Evolutionary conservation across 2,888 invertebrate genomes (phyloP).

Genomic region (Stenodema calcarata): DNA sequence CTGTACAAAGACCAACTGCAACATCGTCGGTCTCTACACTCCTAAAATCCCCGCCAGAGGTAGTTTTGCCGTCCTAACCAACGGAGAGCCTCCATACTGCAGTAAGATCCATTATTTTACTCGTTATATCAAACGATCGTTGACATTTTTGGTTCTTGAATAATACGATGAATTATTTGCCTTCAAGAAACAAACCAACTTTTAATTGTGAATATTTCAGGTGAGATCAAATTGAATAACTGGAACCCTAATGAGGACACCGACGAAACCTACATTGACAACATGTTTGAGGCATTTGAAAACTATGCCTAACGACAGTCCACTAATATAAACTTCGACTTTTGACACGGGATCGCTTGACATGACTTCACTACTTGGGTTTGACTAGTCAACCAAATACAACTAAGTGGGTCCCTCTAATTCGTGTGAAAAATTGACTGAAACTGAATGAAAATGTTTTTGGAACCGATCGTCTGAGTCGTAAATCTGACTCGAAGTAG

Average conservation of each 20-base stretch:
- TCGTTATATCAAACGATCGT: not conserved
- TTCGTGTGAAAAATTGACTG: too few relatives aligned
- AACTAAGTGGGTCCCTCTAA: too few relatives aligned
- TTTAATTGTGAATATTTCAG: not conserved
- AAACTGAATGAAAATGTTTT: too few relatives aligned
- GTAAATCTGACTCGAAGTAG: too few relatives aligned
- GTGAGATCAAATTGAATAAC: not conserved
- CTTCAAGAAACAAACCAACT: not conserved
- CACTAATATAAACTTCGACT: not conserved
- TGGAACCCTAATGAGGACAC: constrained; percentile 27
- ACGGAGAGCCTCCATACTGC: constrained; percentile 36
- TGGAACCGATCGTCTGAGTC: too few relatives aligned
- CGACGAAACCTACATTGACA: constrained; percentile 25
- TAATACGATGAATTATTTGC: not conserved
- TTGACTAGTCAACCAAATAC: too few relatives aligned
- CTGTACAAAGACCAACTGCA: constrained; percentile 24
- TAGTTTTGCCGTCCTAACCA: constrained; percentile 20
- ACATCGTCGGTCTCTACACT: constrained; percentile 22
- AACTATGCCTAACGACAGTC: constrained; percentile 1
- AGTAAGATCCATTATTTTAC: constrained; percentile 7
- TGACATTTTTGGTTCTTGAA: not conserved
- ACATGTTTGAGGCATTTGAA: constrained; percentile 28
- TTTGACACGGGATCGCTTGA: too few relatives aligned
- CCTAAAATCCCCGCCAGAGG: constrained; percentile 36
- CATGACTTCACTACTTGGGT: too few relatives aligned